Evolutionary conservation across 2,888 invertebrate species (phyloP).

Genomic region (Rosalia funebris): DNA sequence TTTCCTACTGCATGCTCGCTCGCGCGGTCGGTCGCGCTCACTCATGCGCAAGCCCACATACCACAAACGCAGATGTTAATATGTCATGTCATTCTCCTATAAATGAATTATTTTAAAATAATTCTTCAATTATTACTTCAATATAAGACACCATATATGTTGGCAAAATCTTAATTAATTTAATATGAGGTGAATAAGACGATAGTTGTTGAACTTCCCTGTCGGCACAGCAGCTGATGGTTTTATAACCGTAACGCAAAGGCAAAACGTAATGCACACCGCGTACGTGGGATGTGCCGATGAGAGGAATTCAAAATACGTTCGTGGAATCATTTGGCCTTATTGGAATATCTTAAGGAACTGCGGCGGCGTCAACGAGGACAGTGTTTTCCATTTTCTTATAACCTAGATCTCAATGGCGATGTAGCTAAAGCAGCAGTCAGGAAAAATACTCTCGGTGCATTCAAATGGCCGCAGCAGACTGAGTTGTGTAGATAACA

Average conservation of each 20-base stretch:
- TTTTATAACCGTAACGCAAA: too few species aligned
- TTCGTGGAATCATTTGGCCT: not conserved
- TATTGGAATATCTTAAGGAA: constrained; percentile 10
- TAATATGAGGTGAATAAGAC: too few species aligned
- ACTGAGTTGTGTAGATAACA: constrained; percentile 2
- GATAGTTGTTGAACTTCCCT: not conserved
- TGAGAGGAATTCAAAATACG: not conserved
- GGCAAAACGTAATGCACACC: not conserved
- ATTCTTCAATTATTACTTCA: too few species aligned
- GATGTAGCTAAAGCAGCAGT: not conserved
- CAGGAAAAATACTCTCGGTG: not conserved
- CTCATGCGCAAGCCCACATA: too few species aligned
- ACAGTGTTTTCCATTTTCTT: constrained; percentile 3
- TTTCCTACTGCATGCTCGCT: too few species aligned
- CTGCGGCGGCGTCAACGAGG: not conserved
- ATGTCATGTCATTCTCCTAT: too few species aligned
- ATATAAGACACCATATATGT: too few species aligned
- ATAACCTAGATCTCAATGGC: not conserved
- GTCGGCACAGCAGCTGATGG: not conserved
- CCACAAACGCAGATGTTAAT: too few species aligned
- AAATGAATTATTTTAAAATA: too few species aligned
- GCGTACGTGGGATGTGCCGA: not conserved
- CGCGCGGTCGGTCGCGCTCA: too few species aligned
- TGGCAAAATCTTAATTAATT: too few species aligned
- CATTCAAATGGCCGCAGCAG: constrained; percentile 2